Percentiles rank a stretch among this genome's conserved stretches.
Conservation (phyloP, 2,888 invertebrate species). For the Pilophorus perplexus region DNA sequence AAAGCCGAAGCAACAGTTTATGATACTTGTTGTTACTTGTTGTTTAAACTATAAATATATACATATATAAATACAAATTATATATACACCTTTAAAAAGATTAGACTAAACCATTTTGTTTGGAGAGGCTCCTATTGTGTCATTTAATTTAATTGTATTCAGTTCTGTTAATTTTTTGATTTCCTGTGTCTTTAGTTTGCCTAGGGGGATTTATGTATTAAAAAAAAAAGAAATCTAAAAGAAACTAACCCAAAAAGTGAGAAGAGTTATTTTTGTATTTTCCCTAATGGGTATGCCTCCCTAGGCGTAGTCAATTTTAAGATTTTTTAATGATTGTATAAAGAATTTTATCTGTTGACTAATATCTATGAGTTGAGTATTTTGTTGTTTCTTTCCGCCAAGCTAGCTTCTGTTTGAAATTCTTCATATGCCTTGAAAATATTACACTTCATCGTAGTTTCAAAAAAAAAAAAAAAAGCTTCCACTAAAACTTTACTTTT, state of each 20-base stretch:
- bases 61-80: constrained; percentile 41
- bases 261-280: constrained; percentile 40
- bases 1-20: constrained; percentile 50
- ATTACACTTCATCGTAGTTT: constrained; percentile 11
- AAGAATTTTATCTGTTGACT: constrained; percentile 27
- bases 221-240: not conserved
- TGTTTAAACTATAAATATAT: constrained; percentile 43
- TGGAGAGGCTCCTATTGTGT: constrained; percentile 32
- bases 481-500: constrained; percentile 11
- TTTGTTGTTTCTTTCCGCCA: not conserved
- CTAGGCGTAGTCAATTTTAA: constrained; percentile 32
- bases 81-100: not conserved
- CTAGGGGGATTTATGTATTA: constrained; percentile 23
- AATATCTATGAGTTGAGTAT: constrained; percentile 5
- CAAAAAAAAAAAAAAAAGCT: not conserved
- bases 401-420: not conserved
- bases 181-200: constrained; percentile 7
- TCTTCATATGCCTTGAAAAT: constrained; percentile 21
- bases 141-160: constrained; percentile 24
- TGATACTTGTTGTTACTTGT: constrained; percentile 41
- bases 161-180: constrained; percentile 10
- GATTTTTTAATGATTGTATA: constrained; percentile 18
- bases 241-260: constrained; percentile 28
- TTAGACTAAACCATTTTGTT: constrained; percentile 18
- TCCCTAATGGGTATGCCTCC: constrained; percentile 15